A percentile compares a stretch with the other conserved stretches of the same genome.
Evolutionary conservation across 2,113 vertebrate species (phyloP).

Genomic region (Lycaon pictus): DNA sequence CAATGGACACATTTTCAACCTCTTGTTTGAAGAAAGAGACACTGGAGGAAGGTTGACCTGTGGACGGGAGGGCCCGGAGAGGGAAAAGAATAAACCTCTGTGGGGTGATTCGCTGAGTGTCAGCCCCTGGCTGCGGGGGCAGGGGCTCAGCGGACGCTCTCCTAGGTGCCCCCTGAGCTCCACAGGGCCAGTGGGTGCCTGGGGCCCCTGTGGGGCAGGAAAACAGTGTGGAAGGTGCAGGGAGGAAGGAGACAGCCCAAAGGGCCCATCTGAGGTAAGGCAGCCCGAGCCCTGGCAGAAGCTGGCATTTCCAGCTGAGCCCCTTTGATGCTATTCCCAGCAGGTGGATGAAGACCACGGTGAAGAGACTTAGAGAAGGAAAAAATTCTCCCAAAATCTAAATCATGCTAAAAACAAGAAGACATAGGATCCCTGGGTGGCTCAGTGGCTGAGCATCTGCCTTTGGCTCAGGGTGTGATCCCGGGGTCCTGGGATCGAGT

Average conservation of each 20-base stretch:
- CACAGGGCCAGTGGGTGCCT: accelerated
- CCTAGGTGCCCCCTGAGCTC: accelerated
- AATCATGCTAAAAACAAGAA: background rate
- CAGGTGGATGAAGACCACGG: background rate
- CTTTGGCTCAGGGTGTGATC: too few relatives aligned
- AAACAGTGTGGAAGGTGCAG: accelerated
- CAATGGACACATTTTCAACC: background rate
- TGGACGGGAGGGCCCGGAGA: background rate
- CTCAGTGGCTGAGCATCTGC: too few relatives aligned
- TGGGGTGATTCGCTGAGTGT: background rate
- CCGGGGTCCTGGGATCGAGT: too few relatives aligned
- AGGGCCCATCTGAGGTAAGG: background rate
- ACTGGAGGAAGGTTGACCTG: accelerated
- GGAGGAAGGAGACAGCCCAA: accelerated
- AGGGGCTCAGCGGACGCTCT: accelerated
- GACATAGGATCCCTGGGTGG: too few relatives aligned
- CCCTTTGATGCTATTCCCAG: background rate
- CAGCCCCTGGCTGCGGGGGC: background rate
- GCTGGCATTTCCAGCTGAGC: background rate
- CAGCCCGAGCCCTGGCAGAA: background rate
- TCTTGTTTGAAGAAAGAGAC: background rate
- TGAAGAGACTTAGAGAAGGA: background rate
- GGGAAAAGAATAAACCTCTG: accelerated
- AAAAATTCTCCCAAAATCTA: background rate
- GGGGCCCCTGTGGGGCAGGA: background rate